These are phyloP conservation scores for Magallana ariakensis DNA, from an alignment of 1,140 invertebrate genomes.

Conservation along the genomic window DNA sequence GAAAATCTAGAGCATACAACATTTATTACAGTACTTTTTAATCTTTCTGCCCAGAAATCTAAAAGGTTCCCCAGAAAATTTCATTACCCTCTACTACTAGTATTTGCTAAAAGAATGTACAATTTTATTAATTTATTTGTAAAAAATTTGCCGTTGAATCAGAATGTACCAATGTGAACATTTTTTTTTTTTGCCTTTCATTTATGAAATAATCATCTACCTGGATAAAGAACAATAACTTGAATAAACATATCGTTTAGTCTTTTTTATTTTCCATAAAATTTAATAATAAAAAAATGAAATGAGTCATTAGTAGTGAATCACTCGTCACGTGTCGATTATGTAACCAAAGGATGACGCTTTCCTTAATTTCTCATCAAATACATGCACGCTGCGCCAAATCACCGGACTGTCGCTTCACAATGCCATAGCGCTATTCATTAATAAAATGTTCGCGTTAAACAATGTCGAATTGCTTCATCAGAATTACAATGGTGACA, in stretches of 20 bases:
- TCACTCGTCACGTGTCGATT: slow-evolving; percentile 24
- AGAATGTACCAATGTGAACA: too few species aligned
- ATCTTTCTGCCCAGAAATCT: too few species aligned
- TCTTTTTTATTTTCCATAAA: too few species aligned
- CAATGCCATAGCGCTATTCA: slow-evolving; percentile 18
- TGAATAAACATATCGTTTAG: neutral
- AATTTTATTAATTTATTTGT: too few species aligned
- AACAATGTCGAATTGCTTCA: slow-evolving; percentile 33
- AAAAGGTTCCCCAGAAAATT: too few species aligned
- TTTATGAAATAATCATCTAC: too few species aligned
- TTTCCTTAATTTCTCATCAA: slow-evolving; percentile 30
- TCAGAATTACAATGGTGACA: slow-evolving; percentile 7
- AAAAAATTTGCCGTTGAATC: too few species aligned
- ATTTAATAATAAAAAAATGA: neutral
- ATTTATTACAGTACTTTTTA: too few species aligned
- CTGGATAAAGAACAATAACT: neutral
- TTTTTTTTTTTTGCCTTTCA: too few species aligned
- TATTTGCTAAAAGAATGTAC: too few species aligned
- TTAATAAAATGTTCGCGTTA: slow-evolving; percentile 2
- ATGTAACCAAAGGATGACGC: slow-evolving; percentile 24
- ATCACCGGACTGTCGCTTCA: neutral
- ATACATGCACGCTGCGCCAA: neutral
- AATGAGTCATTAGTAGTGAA: slow-evolving; percentile 27
- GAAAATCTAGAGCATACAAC: too few species aligned
- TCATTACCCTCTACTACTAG: too few species aligned